Evolutionary conservation across 2,888 invertebrate genomes (phyloP).

Genomic region (Hartigia nigra): DNA sequence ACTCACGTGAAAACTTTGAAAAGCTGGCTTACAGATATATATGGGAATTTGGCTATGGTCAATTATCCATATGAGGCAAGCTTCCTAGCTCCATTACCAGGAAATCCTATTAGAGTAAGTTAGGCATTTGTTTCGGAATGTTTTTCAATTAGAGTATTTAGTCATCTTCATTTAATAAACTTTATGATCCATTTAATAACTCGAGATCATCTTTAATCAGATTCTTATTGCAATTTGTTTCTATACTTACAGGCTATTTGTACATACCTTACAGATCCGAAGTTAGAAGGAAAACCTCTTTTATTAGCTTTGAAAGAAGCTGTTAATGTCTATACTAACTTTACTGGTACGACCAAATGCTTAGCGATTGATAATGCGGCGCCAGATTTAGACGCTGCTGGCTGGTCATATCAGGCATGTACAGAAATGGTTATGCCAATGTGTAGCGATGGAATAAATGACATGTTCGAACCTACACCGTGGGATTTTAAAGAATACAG

Average conservation of each 20-base stretch:
- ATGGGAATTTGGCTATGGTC: constrained; percentile 89
- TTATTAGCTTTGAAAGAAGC: constrained; percentile 73
- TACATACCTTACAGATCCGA: constrained; percentile 58
- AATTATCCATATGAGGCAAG: constrained; percentile 92
- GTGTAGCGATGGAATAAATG: constrained; percentile 80
- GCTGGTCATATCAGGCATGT: constrained; percentile 90
- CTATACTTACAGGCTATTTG: constrained; percentile 68
- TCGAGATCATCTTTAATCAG: background rate
- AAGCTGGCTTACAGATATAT: constrained; percentile 79
- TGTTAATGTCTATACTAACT: constrained; percentile 83
- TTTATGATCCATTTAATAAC: background rate
- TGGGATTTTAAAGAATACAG: constrained; percentile 81
- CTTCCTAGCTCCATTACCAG: constrained; percentile 87
- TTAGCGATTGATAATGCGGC: constrained; percentile 73
- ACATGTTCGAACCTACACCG: constrained; percentile 83
- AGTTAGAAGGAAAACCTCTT: constrained; percentile 43
- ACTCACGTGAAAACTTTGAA: constrained; percentile 72
- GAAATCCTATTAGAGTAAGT: constrained; percentile 79
- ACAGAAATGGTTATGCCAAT: constrained; percentile 98
- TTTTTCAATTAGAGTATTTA: background rate
- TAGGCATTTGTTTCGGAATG: background rate
- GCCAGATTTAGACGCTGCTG: constrained; percentile 72
- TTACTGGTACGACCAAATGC: constrained; percentile 78
- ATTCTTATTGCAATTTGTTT: background rate
- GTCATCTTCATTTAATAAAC: background rate